These are phyloP conservation scores for Podarcis lilfordi DNA, from an alignment of 2,797 vertebrate species.

Conservation along the genomic window DNA sequence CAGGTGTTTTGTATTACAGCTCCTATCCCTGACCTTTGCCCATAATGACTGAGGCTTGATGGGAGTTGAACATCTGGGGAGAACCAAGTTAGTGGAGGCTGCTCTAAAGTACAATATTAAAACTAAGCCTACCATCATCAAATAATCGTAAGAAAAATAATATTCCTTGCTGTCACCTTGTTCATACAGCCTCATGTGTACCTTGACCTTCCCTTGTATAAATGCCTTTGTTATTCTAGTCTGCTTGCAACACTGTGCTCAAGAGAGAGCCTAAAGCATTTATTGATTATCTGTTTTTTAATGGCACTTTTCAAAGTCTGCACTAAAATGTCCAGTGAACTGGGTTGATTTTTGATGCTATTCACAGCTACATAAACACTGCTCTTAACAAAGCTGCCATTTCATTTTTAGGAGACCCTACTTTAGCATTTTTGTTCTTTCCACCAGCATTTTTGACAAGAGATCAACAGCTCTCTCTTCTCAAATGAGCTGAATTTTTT, in stretches of 20 bases:
- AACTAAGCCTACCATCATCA: not conserved
- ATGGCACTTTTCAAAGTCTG: slow-evolving; percentile 51
- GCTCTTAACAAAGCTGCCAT: slow-evolving; percentile 5
- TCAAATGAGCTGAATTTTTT: not conserved
- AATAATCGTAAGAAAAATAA: not conserved
- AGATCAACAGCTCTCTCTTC: slow-evolving; percentile 1
- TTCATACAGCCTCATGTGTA: not conserved
- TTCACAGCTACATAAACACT: slow-evolving; percentile 5
- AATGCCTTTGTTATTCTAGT: slow-evolving; percentile 32
- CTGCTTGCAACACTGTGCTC: slow-evolving; percentile 48
- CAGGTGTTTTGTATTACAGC: too few relatives aligned
- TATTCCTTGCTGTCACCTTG: not conserved
- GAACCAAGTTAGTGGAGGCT: not conserved
- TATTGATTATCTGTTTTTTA: slow-evolving; percentile 60
- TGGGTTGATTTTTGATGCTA: slow-evolving; percentile 13
- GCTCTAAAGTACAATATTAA: not conserved
- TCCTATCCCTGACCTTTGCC: too few relatives aligned
- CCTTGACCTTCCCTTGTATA: not conserved
- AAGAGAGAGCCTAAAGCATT: slow-evolving; percentile 58
- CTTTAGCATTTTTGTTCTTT: not conserved
- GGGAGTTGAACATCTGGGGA: too few relatives aligned
- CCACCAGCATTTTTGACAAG: not conserved
- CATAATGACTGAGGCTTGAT: too few relatives aligned
- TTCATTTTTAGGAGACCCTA: accelerated
- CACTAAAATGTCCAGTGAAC: slow-evolving; percentile 30